These are phyloP conservation scores for Euplexia lucipara DNA, from an alignment of 2,888 invertebrate genomes.

Conservation along the genomic window DNA sequence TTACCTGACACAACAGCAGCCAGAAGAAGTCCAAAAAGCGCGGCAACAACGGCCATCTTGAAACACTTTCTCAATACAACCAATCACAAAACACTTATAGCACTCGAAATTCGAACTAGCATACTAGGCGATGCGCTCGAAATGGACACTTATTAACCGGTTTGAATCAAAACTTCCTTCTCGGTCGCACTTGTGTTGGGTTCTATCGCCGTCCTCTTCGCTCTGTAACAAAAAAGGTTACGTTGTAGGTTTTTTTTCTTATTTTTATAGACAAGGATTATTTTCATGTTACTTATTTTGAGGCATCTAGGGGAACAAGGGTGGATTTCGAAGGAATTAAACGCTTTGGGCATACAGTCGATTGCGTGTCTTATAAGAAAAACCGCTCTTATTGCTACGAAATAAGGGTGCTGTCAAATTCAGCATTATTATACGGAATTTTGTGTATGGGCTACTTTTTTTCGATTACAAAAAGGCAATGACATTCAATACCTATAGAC, in stretches of 20 bases:
- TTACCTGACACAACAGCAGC: constrained; percentile 83
- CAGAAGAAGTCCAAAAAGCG: constrained; percentile 84
- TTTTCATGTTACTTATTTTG: constrained; percentile 65
- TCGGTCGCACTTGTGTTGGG: constrained; percentile 67
- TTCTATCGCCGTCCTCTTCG: constrained; percentile 70
- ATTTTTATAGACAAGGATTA: constrained; percentile 64
- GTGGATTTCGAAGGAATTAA: constrained; percentile 34
- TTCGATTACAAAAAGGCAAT: constrained; percentile 24
- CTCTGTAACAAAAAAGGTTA: constrained; percentile 87
- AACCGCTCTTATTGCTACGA: background rate
- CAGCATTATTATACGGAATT: too few species aligned
- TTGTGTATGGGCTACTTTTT: constrained; percentile 8
- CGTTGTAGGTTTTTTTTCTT: constrained; percentile 67
- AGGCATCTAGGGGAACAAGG: constrained; percentile 23
- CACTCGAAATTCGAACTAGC: constrained; percentile 74
- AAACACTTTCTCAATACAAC: constrained; percentile 75
- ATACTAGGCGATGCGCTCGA: constrained; percentile 82
- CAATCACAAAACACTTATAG: constrained; percentile 72
- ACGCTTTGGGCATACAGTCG: constrained; percentile 18
- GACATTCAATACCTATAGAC: too few species aligned
- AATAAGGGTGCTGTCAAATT: constrained; percentile 10
- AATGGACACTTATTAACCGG: constrained; percentile 77
- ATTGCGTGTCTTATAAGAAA: constrained; percentile 9
- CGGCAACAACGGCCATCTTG: constrained; percentile 87
- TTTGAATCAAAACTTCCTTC: constrained; percentile 74